Evolutionary conservation across 2,888 invertebrate species (phyloP).

Genomic region (Invenusta paracnida): DNA sequence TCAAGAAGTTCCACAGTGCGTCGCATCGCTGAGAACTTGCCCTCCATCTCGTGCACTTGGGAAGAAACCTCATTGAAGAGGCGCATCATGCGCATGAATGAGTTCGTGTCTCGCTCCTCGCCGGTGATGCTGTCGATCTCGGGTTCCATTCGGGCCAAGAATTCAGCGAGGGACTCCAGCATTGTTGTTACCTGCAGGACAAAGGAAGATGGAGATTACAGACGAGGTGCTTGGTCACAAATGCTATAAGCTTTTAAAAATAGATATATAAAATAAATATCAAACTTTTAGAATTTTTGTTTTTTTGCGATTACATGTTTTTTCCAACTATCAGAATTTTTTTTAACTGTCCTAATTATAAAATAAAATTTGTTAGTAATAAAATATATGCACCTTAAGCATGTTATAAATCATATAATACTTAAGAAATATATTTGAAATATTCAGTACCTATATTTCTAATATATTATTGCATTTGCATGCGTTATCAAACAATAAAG

Average conservation of each 20-base stretch:
- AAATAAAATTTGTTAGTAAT: too few relatives aligned
- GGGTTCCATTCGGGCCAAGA: slow-evolving; percentile 58
- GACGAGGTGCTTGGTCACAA: slow-evolving; percentile 24
- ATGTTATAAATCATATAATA: too few relatives aligned
- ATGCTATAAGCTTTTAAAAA: not conserved
- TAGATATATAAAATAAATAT: not conserved
- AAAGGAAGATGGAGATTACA: not conserved
- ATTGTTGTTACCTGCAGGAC: slow-evolving; percentile 49
- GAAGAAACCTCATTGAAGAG: slow-evolving; percentile 57
- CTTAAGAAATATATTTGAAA: too few relatives aligned
- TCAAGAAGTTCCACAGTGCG: slow-evolving; percentile 57
- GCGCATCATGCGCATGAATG: slow-evolving; percentile 61
- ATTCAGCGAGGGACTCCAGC: slow-evolving; percentile 54
- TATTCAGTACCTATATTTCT: too few relatives aligned
- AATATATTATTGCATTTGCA: too few relatives aligned
- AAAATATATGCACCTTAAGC: too few relatives aligned
- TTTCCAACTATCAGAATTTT: too few relatives aligned
- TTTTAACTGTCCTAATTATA: too few relatives aligned
- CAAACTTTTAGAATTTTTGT: not conserved
- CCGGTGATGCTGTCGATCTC: slow-evolving; percentile 60
- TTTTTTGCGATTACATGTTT: not conserved
- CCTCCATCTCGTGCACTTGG: slow-evolving; percentile 55
- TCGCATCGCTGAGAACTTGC: slow-evolving; percentile 59
- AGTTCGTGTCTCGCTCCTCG: slow-evolving; percentile 59
- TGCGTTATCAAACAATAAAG: too few relatives aligned